Conservation (phyloP, 1,140 invertebrate genomes). For the Mamestra configurata region DNA sequence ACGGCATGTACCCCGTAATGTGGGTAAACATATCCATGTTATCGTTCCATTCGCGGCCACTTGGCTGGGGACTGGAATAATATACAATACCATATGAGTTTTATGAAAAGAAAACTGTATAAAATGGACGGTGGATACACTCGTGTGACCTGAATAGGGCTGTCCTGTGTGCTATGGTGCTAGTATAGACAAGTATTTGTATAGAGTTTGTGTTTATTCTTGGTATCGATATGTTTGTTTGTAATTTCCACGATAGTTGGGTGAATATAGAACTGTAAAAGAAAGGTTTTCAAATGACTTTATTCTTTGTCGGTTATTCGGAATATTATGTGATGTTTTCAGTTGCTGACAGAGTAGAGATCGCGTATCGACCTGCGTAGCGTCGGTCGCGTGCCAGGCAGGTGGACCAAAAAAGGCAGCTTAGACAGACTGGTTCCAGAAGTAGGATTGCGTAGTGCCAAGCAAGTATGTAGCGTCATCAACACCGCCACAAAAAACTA, state of each 20-base stretch:
- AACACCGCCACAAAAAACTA: too few species aligned
- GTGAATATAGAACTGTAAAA: too few species aligned
- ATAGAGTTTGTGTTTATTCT: not conserved
- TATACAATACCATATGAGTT: slow-evolving; percentile 31
- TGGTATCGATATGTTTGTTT: not conserved
- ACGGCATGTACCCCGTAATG: slow-evolving; percentile 36
- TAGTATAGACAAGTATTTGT: not conserved
- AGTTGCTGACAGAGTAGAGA: too few species aligned
- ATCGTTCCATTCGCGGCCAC: slow-evolving; percentile 46
- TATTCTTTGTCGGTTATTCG: too few species aligned
- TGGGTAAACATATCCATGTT: slow-evolving; percentile 43
- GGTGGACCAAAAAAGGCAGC: too few species aligned
- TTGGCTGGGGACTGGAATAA: slow-evolving; percentile 25
- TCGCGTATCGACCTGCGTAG: too few species aligned
- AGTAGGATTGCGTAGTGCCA: too few species aligned
- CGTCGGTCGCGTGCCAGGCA: too few species aligned
- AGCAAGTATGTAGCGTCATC: too few species aligned
- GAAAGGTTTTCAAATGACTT: too few species aligned
- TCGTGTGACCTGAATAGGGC: not conserved
- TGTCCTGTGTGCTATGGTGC: not conserved
- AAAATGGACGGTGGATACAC: slow-evolving; percentile 10
- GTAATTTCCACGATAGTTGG: not conserved
- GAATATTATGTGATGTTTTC: too few species aligned
- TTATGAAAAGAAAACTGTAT: slow-evolving; percentile 45
- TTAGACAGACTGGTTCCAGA: too few species aligned